Percentiles rank a stretch among this genome's conserved stretches.
Evolutionary conservation across 2,888 invertebrate species (phyloP).

Genomic region (Eudasyphora cyanicolor): DNA sequence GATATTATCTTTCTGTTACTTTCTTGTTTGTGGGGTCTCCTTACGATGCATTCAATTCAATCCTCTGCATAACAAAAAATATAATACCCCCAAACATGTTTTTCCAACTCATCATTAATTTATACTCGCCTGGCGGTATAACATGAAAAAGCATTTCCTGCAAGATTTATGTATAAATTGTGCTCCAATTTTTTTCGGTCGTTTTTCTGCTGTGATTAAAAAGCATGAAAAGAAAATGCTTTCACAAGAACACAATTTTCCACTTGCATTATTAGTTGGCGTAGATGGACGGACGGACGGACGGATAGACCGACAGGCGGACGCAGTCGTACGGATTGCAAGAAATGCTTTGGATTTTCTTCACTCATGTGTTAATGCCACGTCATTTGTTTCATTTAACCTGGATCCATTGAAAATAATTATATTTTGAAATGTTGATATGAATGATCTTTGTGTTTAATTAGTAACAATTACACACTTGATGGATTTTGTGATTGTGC

Average conservation of each 20-base stretch:
- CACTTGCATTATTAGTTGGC: not conserved
- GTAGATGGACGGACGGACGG: not conserved
- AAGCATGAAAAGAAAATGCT: not conserved
- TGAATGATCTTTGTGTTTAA: not conserved
- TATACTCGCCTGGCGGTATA: not conserved
- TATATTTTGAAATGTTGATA: not conserved
- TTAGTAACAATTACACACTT: not conserved
- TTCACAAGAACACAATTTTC: not conserved
- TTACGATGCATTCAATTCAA: too few species aligned
- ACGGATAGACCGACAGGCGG: not conserved
- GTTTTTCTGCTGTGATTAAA: not conserved
- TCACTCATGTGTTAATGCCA: not conserved
- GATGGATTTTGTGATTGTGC: too few species aligned
- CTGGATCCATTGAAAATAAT: conserved; percentile 25
- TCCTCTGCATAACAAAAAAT: too few species aligned
- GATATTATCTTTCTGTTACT: not conserved
- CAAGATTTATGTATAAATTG: conserved; percentile 4
- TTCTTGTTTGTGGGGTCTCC: too few species aligned
- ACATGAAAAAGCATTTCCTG: conserved; percentile 25
- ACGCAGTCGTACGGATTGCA: not conserved
- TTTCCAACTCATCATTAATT: conserved; percentile 7
- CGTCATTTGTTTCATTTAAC: conserved; percentile 19
- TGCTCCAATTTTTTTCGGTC: not conserved
- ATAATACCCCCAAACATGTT: too few species aligned
- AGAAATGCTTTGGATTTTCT: not conserved